phyloP scores from a whole-genome alignment of 2,797 vertebrate genomes.

The Chelonia mydas region DNA sequence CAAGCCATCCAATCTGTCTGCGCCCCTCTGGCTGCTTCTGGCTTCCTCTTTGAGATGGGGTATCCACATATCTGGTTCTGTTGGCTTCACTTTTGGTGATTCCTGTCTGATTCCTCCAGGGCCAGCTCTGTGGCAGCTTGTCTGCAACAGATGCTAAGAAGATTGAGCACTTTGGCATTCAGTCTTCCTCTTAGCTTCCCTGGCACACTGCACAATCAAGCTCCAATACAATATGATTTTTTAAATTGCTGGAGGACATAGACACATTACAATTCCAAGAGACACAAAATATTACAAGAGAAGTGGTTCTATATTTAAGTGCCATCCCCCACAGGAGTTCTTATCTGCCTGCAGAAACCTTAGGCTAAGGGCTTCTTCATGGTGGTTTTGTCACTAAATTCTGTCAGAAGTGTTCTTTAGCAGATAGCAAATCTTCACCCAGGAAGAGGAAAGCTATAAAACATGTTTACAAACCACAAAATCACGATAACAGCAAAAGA shows the following conservation, averaged over 20 bases:
- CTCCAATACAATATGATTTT: neutral
- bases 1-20: neutral
- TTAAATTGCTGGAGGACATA: neutral
- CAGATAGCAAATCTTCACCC: neutral
- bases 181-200: neutral
- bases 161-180: neutral
- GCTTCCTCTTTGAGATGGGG: neutral
- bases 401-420: neutral
- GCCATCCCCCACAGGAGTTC: neutral
- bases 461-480: neutral
- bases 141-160: neutral
- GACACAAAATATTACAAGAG: neutral
- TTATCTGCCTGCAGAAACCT: neutral
- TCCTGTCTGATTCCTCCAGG: neutral
- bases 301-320: neutral
- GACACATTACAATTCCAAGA: neutral
- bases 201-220: neutral
- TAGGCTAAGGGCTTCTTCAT: neutral
- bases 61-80: neutral
- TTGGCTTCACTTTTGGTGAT: neutral
- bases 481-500: neutral
- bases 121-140: neutral
- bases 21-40: neutral
- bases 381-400: neutral
- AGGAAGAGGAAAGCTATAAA: neutral